Percentiles rank a stretch among this genome's conserved stretches.
Conservation (phyloP, 2,888 invertebrate genomes). For the Leptinotarsa juncta region DNA sequence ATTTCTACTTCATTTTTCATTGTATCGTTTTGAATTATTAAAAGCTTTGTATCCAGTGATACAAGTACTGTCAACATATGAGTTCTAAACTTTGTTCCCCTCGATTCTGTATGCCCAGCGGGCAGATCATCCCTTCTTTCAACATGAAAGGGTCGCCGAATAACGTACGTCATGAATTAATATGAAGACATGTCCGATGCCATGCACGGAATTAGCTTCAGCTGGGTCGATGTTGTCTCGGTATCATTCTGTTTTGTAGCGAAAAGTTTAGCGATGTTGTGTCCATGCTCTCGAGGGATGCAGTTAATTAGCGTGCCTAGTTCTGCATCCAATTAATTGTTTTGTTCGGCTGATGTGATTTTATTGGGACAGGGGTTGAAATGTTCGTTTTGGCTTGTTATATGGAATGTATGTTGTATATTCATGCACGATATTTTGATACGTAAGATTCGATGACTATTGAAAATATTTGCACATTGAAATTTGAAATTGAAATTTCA, state of each 20-base stretch:
- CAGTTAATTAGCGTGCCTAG: slow-evolving; percentile 22
- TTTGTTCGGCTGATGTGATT: slow-evolving; percentile 6
- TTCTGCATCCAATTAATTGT: slow-evolving; percentile 18
- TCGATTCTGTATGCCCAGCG: slow-evolving; percentile 26
- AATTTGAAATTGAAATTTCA: no score
- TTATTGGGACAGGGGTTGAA: background rate
- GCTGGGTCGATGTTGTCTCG: background rate
- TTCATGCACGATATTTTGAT: no score
- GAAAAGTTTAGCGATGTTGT: slow-evolving; percentile 14
- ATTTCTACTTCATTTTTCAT: no score
- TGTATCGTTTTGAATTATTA: no score
- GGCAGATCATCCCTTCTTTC: slow-evolving; percentile 37
- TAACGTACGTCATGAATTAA: slow-evolving; percentile 31
- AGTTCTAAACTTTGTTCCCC: background rate
- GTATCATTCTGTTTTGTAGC: slow-evolving; percentile 18
- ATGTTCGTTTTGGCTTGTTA: background rate
- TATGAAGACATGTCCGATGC: slow-evolving; percentile 28
- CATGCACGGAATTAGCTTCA: slow-evolving; percentile 22
- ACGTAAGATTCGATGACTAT: no score
- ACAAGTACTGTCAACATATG: background rate
- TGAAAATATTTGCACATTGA: no score
- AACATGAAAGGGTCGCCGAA: slow-evolving; percentile 31
- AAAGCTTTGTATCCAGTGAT: no score
- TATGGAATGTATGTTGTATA: background rate
- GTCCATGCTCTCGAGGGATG: slow-evolving; percentile 2